phyloP scores from a whole-genome alignment of 2,113 vertebrate genomes.

The Platysteira castanea region DNA sequence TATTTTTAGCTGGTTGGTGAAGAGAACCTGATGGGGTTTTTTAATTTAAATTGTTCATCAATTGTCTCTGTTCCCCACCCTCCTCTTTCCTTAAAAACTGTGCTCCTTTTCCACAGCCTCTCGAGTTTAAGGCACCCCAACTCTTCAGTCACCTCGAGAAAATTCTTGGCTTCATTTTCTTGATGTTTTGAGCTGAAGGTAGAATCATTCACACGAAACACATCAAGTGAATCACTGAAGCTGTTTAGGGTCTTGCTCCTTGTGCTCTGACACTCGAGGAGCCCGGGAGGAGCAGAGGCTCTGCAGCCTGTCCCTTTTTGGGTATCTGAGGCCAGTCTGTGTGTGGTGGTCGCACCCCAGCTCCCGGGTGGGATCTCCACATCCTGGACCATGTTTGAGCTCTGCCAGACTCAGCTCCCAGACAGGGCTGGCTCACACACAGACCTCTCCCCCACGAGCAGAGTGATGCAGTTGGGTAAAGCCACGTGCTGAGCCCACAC shows the following conservation, averaged over 20 bases:
- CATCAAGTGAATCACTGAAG: neutral
- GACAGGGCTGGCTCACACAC: neutral
- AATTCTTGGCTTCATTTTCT: neutral
- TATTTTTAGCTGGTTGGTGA: neutral
- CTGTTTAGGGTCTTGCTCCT: neutral
- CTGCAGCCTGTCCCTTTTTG: neutral
- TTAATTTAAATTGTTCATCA: neutral
- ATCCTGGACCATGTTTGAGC: neutral
- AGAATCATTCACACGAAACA: neutral
- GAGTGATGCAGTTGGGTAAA: neutral
- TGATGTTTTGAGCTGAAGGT: neutral
- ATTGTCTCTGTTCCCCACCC: neutral
- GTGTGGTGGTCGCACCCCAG: neutral
- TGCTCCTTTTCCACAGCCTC: neutral
- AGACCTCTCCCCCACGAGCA: neutral
- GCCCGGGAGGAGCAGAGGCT: neutral
- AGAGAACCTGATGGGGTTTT: neutral
- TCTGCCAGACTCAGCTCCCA: neutral
- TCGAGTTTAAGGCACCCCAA: constrained; percentile 9
- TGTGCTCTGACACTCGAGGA: neutral
- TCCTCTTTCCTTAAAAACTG: neutral
- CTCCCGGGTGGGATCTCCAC: neutral
- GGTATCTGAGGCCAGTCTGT: neutral
- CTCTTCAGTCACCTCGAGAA: neutral
- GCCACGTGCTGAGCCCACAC: neutral